Evolutionary conservation across 1,140 invertebrate genomes (phyloP), one percentile per base, ranked within the genome.

Genomic region (Reticulitermes speratus): DNA sequence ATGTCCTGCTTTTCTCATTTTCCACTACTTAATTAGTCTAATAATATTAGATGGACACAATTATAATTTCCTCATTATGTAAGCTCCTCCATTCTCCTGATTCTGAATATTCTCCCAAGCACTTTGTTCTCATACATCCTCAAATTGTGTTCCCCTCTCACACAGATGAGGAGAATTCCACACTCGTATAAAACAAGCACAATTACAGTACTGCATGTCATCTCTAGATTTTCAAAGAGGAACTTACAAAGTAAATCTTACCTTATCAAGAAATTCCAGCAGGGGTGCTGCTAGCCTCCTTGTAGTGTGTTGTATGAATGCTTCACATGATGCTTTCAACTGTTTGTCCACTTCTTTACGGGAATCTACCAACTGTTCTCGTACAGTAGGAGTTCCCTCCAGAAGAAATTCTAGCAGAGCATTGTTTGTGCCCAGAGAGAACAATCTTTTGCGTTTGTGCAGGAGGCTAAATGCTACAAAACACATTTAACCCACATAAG

Each of bases 271-370:
- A 88, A 97, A 95, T 84, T 92, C 91, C 44, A 95, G 91, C 8
- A 98, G 89, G 0, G 96, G 95, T 69, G 94, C 94, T 55, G 95
- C 94, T n/a, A 99, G 91, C 82, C 95, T 90, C 65, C 95, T 93
- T 0, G 97, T 96, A 0, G 95, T 93, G 90, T 97, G 93, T 83
- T 94, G 94, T 82, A 99, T 99, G 88, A 99, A 97, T 59, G 92
- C 92, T 90, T 99, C 98, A 92, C 98, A 99, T n/a, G 96, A 95
- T 23, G 92, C 93, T 91, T 99, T 99, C 84, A 99, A 91, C 89
- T 97, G 96, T 44, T 95, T 94, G 89, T 99, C 98, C 3, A 99
- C 97, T 89, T 99, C 97, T 90, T 98, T 97, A 87, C 98, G 95
- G 0, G 98, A 99, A 90, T 99, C 98, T 14, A 98, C 92, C 85